phyloP scores from a whole-genome alignment of 2,888 invertebrate genomes.

The Melanchra persicariae region DNA sequence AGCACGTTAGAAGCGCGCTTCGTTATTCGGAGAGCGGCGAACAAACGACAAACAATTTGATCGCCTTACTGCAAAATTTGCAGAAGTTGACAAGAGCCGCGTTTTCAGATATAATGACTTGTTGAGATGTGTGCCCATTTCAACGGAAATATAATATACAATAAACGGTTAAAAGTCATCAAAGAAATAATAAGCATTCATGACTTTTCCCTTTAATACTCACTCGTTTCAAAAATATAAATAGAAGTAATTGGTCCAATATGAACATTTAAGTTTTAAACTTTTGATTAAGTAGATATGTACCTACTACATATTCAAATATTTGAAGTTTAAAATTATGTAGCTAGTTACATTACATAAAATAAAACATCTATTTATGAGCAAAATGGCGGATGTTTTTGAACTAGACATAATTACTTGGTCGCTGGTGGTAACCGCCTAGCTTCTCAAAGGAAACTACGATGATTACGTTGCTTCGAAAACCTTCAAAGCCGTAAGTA shows the following conservation, averaged over 20 bases:
- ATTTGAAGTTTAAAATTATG: too few relatives aligned
- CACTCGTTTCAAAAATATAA: too few relatives aligned
- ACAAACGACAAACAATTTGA: conserved; percentile 57
- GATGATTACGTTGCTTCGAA: background rate
- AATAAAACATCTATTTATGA: too few relatives aligned
- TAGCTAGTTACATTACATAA: too few relatives aligned
- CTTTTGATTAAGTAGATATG: too few relatives aligned
- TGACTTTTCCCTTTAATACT: too few relatives aligned
- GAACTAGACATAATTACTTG: too few relatives aligned
- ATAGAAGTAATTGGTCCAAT: too few relatives aligned
- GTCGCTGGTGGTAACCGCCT: too few relatives aligned
- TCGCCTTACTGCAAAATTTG: conserved; percentile 40
- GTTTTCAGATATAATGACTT: conserved; percentile 30
- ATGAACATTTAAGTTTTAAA: too few relatives aligned
- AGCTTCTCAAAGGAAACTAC: background rate
- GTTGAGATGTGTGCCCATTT: background rate
- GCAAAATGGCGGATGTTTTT: too few relatives aligned
- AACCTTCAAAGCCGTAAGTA: background rate
- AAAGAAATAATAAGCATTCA: background rate
- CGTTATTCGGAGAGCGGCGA: conserved; percentile 59
- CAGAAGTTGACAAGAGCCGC: conserved; percentile 38
- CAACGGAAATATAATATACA: background rate
- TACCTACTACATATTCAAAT: too few relatives aligned
- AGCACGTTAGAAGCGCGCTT: conserved; percentile 51
- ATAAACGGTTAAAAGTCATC: background rate